A percentile compares a stretch with the other conserved stretches of the same genome.
Evolutionary conservation across 2,113 vertebrate genomes (phyloP).

Genomic region (Tretioscincus oriximinensis): DNA sequence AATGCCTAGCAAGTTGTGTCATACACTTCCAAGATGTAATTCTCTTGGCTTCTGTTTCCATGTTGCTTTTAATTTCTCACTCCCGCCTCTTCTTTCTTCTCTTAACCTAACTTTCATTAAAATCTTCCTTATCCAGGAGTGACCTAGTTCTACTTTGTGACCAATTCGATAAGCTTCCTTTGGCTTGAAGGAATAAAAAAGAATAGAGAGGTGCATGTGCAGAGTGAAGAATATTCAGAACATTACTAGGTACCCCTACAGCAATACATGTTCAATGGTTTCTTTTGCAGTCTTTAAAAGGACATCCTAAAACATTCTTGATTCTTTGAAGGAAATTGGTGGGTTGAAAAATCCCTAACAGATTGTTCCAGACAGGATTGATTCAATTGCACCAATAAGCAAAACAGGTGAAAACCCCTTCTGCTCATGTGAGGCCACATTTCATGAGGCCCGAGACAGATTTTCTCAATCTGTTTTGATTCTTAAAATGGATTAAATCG

Average conservation of each 20-base stretch:
- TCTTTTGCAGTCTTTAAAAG: not conserved
- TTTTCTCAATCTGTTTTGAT: no score
- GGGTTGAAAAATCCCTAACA: not conserved
- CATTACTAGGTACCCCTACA: no score
- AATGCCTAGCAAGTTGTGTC: conserved; percentile 32
- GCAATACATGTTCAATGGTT: no score
- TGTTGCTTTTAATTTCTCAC: rapidly evolving
- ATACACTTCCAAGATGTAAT: conserved; percentile 1
- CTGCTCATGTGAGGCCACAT: no score
- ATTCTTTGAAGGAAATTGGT: not conserved
- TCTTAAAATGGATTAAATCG: no score
- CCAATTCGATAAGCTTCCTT: not conserved
- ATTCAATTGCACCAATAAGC: no score
- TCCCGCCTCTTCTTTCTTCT: not conserved
- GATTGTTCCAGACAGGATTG: not conserved
- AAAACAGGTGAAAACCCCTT: no score
- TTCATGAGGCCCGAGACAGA: no score
- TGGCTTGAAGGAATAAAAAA: not conserved
- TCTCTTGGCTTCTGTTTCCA: not conserved
- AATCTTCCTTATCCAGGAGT: rapidly evolving
- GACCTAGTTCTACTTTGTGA: not conserved
- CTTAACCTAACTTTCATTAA: not conserved
- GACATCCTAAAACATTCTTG: not conserved
- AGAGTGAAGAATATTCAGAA: not conserved
- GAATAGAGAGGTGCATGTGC: not conserved